These are phyloP conservation scores for Pseudomugil gertrudae DNA, from an alignment of 2,797 vertebrate genomes.

Conservation along the genomic window DNA sequence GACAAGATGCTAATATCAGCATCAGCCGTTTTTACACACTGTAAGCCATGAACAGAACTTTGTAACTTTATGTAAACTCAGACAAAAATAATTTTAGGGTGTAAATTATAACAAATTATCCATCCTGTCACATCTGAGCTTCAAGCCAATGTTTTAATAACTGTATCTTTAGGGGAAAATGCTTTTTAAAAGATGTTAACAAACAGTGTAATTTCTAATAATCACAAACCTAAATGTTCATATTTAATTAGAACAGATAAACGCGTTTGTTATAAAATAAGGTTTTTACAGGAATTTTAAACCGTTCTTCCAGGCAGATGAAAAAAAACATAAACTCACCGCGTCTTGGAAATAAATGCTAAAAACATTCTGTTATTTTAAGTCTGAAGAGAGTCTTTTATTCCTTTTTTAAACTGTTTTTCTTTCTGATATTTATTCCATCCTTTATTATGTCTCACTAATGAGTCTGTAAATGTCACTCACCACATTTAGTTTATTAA, in stretches of 20 bases:
- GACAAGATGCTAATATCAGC: constrained; percentile 48
- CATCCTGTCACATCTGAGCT: background rate
- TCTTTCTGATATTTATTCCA: constrained; percentile 43
- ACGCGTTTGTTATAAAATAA: too few relatives aligned
- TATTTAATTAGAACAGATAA: too few relatives aligned
- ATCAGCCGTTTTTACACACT: constrained; percentile 24
- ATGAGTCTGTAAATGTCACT: constrained; percentile 69
- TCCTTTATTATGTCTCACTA: constrained; percentile 60
- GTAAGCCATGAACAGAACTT: constrained; percentile 14
- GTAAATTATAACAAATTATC: background rate
- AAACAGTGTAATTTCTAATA: too few relatives aligned
- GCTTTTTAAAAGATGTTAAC: too few relatives aligned
- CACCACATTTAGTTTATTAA: constrained; percentile 60
- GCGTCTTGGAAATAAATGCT: constrained; percentile 15
- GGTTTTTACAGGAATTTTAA: too few relatives aligned
- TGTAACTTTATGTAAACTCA: constrained; percentile 32
- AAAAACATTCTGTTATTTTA: constrained; percentile 6
- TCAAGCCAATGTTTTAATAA: constrained; percentile 1
- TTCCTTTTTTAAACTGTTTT: constrained; percentile 41
- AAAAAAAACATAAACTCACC: background rate
- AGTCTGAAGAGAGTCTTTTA: constrained; percentile 16
- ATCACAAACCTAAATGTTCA: too few relatives aligned
- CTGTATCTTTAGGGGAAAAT: constrained; percentile 2
- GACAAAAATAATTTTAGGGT: background rate
- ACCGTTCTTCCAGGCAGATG: too few relatives aligned